Evolutionary conservation across 2,797 vertebrate species (phyloP).

Genomic region (Phrynocephalus guinanensis): DNA sequence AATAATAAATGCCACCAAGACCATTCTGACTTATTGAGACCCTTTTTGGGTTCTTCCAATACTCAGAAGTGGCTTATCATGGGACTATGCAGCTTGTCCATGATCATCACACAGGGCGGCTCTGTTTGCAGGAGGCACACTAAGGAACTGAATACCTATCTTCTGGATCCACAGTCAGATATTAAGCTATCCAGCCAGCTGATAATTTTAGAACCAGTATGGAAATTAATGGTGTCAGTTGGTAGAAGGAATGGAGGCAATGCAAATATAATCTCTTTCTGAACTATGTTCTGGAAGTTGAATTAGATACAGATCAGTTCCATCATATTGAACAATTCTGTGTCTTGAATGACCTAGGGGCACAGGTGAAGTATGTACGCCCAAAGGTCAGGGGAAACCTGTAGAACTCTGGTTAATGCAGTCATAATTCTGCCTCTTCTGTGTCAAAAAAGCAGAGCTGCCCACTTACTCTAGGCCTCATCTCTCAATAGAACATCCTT

Average conservation of each 20-base stretch:
- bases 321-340: not conserved
- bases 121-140: too few relatives aligned
- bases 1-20: not conserved
- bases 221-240: not conserved
- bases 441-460: not conserved
- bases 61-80: too few relatives aligned
- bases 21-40: too few relatives aligned
- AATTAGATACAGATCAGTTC: accelerated
- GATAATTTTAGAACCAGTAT: not conserved
- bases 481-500: not conserved
- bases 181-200: too few relatives aligned
- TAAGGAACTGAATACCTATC: too few relatives aligned
- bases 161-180: too few relatives aligned
- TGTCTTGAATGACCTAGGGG: not conserved
- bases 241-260: not conserved
- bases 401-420: not conserved
- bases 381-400: not conserved
- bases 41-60: too few relatives aligned
- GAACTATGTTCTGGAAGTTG: not conserved
- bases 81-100: too few relatives aligned
- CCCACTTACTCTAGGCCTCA: not conserved
- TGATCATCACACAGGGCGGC: too few relatives aligned
- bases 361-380: not conserved
- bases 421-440: not conserved
- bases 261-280: not conserved